Evolutionary conservation across 2,888 invertebrate genomes (phyloP), one percentile per base, ranked within the genome.

Genomic region (Dioctria linearis): DNA sequence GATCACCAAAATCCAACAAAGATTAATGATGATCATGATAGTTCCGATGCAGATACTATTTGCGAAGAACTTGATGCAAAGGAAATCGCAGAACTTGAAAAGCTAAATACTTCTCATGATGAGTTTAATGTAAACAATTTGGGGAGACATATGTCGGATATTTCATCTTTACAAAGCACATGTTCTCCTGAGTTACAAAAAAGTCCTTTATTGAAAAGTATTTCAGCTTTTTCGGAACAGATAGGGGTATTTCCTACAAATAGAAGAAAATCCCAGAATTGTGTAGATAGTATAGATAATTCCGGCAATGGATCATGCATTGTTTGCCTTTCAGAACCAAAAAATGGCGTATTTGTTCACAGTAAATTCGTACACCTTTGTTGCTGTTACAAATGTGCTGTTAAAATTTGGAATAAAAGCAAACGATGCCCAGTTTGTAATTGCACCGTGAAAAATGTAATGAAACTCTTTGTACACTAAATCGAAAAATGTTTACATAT

Each of bases 351-450:
- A 54, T 94, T 94, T 85, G 91, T 93, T 0, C 94, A 94, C 85
- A 93, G 93, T 0, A 89, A 91, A 65, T 91, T 91, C 79, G 92
- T 92, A 0, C 94, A 94, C 82, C 91, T 93, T 83, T 93, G 93
- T 85, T 93, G 93, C 83, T 94, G 94, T 85, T 94, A 94, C 84
- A 91, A 90, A 79, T 94, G 94, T 86, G 93, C 94, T 0, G 90
- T 92, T 61, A 92, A 91, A 84, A 92, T 93, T 0, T 93, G 94
- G 92, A 90, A 90, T 11, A 90, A 90, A 46, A 90, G 90, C 1
- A 92, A 92, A 84, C 88, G 92, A 42, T 94, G 94, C 86, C 94
- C 94, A 1, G 90, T 93, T 3, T 94, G 94, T 85, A 93, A 94
- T 84, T 90, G 93, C 81, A 91, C 91, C 88, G 92, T 93, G 4